Percentiles rank a stretch among this genome's conserved stretches.
Conservation (phyloP, 2,888 invertebrate species). For the Tanypteryx hageni region DNA sequence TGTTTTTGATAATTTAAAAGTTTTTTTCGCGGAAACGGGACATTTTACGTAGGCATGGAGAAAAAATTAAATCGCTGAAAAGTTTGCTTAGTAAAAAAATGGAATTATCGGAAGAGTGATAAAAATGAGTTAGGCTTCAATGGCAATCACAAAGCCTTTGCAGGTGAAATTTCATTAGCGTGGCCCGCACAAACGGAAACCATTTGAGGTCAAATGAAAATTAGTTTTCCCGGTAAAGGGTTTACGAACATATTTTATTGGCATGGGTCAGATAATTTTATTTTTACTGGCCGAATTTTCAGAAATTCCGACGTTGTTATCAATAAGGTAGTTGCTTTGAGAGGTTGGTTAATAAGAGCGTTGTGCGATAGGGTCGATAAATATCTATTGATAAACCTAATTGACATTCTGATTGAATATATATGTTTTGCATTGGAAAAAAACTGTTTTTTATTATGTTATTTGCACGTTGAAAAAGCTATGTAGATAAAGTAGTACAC, state of each 20-base stretch:
- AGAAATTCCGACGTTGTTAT: too few relatives aligned
- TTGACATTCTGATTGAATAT: too few relatives aligned
- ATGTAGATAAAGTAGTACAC: too few relatives aligned
- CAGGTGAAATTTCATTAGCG: constrained; percentile 37
- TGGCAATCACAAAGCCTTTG: constrained; percentile 34
- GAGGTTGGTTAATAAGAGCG: too few relatives aligned
- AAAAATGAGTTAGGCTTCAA: background rate
- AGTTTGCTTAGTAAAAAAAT: background rate
- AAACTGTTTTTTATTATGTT: too few relatives aligned
- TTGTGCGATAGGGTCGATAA: too few relatives aligned
- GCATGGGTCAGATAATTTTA: background rate
- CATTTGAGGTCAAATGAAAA: constrained; percentile 21
- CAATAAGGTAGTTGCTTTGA: too few relatives aligned
- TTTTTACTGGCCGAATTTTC: background rate
- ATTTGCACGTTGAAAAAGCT: too few relatives aligned
- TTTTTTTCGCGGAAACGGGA: background rate
- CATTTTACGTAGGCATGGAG: background rate
- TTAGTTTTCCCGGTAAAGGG: constrained; percentile 1
- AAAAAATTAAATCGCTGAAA: background rate
- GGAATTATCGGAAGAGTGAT: constrained; percentile 2
- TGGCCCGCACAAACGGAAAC: background rate
- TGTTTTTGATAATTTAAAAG: background rate
- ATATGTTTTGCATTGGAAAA: too few relatives aligned
- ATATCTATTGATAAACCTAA: too few relatives aligned
- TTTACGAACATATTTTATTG: background rate